Evolutionary conservation across 2,888 invertebrate species (phyloP).

Genomic region (Micoletzkya japonica): DNA sequence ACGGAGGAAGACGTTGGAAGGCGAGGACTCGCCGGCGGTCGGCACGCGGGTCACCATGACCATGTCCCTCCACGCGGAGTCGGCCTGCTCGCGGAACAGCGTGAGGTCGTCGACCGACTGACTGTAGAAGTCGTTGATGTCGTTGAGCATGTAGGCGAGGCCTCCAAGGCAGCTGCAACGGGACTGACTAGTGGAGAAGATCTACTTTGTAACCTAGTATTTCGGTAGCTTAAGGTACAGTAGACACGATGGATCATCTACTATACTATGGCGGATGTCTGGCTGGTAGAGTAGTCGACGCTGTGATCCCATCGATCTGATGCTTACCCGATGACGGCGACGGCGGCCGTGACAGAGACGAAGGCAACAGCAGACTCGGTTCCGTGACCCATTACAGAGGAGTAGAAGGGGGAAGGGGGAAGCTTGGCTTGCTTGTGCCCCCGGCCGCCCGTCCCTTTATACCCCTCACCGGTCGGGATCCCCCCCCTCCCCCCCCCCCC

Average conservation of each 20-base stretch:
- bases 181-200: neutral
- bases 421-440: neutral
- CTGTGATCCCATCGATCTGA: neutral
- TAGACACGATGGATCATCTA: too few species aligned
- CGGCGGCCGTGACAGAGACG: slow-evolving; percentile 18
- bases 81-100: slow-evolving; percentile 24
- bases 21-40: too few species aligned
- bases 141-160: slow-evolving; percentile 29
- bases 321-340: slow-evolving; percentile 16
- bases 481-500: neutral
- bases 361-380: slow-evolving; percentile 16
- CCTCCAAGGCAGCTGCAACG: slow-evolving; percentile 18
- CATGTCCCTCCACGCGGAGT: slow-evolving; percentile 24
- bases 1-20: neutral
- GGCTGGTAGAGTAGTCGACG: too few species aligned
- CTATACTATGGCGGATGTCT: too few species aligned
- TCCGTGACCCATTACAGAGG: neutral
- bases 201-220: neutral
- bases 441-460: slow-evolving; percentile 10
- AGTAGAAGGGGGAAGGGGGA: neutral
- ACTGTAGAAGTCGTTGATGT: slow-evolving; percentile 29
- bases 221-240: too few species aligned
- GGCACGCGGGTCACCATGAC: slow-evolving; percentile 20
- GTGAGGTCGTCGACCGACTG: slow-evolving; percentile 18
- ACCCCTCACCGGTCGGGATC: neutral